Percentiles rank a stretch among this genome's conserved stretches.
phyloP scores from a whole-genome alignment of 2,113 vertebrate genomes.

The Cnemophilus loriae region DNA sequence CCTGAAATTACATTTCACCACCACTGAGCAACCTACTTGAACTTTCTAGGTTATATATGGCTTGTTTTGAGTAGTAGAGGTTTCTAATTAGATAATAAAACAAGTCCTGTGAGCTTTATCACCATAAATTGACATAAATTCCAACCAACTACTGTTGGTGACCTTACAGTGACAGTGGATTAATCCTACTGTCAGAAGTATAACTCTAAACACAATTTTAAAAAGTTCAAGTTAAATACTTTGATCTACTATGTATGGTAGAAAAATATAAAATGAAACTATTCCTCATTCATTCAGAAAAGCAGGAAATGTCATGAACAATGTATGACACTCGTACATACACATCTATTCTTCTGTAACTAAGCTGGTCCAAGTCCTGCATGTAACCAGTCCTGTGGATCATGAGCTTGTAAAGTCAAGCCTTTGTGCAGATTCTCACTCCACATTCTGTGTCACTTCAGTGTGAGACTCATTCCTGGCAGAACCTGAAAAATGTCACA shows the following conservation, averaged over 20 bases:
- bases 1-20: constrained; percentile 51
- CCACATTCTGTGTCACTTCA: not conserved
- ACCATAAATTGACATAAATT: constrained; percentile 33
- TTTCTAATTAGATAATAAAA: constrained; percentile 67
- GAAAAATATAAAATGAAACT: not conserved
- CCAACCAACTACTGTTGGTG: not conserved
- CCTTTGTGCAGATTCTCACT: not conserved
- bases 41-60: constrained; percentile 33
- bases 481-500: not conserved
- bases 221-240: not conserved
- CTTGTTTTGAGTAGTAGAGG: not conserved
- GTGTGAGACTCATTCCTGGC: not conserved
- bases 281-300: not conserved
- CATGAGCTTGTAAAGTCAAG: not conserved
- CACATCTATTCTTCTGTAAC: not conserved
- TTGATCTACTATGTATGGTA: not conserved
- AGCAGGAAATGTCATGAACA: not conserved
- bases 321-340: not conserved
- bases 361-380: not conserved
- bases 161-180: constrained; percentile 8
- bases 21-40: constrained; percentile 44
- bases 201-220: not conserved
- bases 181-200: constrained; percentile 37
- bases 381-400: not conserved
- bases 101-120: constrained; percentile 29